Conservation (phyloP, 2,888 invertebrate species). For the Rhyacophila evoluta region DNA sequence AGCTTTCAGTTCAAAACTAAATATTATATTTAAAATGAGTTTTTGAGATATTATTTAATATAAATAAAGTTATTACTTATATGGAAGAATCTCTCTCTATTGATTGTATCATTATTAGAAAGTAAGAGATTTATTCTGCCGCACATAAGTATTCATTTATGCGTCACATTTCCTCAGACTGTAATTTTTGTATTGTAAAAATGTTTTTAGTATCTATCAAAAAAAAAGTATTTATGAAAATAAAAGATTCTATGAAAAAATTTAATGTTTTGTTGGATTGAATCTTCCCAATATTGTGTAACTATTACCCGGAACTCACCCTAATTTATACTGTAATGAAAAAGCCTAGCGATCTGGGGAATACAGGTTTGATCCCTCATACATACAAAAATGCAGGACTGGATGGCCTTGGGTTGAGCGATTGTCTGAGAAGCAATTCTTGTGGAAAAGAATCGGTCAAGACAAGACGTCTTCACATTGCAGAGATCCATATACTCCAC, state of each 20-base stretch:
- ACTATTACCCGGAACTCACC: background rate
- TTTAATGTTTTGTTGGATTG: background rate
- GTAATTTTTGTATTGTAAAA: conserved; percentile 49
- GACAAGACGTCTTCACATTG: too few species aligned
- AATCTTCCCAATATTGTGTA: background rate
- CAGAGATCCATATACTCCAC: too few species aligned
- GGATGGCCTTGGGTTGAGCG: too few species aligned
- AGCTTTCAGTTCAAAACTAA: conserved; percentile 42
- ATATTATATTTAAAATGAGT: conserved; percentile 25
- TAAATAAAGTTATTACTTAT: conserved; percentile 33
- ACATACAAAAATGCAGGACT: too few species aligned
- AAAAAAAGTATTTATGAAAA: conserved; percentile 52
- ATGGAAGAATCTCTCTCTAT: conserved; percentile 39
- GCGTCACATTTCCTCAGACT: conserved; percentile 48
- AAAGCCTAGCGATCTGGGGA: too few species aligned
- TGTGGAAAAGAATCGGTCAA: too few species aligned
- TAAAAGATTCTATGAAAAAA: conserved; percentile 49
- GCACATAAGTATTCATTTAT: conserved; percentile 43
- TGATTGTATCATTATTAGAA: conserved; percentile 33
- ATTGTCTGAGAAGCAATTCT: too few species aligned
- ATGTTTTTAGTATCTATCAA: conserved; percentile 42
- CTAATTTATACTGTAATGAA: background rate
- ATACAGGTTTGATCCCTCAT: too few species aligned
- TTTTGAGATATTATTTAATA: conserved; percentile 14
- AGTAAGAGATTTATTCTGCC: conserved; percentile 48